Conservation (phyloP, 2,113 vertebrate species). For the Jacana jacana region DNA sequence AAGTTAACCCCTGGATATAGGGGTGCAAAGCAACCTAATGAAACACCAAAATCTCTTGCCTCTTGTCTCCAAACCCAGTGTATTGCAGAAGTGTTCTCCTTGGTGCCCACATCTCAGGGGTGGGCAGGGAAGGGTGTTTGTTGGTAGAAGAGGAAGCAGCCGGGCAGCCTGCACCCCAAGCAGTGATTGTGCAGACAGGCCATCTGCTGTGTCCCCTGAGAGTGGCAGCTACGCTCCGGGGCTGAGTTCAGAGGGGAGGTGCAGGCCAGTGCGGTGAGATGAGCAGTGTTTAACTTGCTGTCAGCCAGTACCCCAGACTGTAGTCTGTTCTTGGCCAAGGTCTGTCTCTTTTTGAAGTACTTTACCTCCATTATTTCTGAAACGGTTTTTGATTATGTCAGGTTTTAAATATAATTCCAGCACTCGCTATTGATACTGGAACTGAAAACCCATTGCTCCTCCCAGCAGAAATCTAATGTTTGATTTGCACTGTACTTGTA, state of each 20-base stretch:
- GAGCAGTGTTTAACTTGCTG: background rate
- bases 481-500: background rate
- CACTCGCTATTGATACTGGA: background rate
- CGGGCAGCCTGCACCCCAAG: background rate
- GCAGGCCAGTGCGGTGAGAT: background rate
- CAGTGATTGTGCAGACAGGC: background rate
- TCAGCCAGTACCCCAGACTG: background rate
- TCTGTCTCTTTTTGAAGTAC: background rate
- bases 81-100: background rate
- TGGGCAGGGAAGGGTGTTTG: background rate
- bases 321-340: background rate
- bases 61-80: background rate
- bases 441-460: background rate
- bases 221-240: background rate
- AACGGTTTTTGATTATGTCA: background rate
- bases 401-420: background rate
- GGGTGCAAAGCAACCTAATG: background rate
- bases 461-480: background rate
- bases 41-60: background rate
- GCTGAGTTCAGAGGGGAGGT: background rate
- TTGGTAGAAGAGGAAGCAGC: background rate
- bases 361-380: background rate
- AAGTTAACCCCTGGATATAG: background rate
- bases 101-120: fast-evolving
- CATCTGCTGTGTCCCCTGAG: background rate